A percentile compares a stretch with the other conserved stretches of the same genome.
Evolutionary conservation across 2,797 vertebrate species (phyloP).

Genomic region (Balearica regulorum): DNA sequence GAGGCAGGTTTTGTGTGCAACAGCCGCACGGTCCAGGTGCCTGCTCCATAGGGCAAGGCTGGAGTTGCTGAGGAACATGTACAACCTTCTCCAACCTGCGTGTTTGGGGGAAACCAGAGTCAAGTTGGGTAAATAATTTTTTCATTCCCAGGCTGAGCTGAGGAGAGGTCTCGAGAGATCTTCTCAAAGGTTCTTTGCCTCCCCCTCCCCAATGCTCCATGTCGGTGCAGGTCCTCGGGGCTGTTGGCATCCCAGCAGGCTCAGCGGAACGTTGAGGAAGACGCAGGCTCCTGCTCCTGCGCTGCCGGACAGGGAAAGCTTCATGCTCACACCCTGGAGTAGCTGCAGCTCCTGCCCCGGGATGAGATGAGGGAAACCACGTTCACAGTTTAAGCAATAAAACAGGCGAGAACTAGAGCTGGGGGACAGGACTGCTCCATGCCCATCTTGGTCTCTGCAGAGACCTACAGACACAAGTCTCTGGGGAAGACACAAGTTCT

Average conservation of each 20-base stretch:
- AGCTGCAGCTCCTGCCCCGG: background rate
- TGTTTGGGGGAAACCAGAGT: accelerated
- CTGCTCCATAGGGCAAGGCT: background rate
- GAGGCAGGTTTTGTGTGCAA: background rate
- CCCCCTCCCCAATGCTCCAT: background rate
- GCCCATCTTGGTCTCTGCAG: background rate
- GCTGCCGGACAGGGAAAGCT: background rate
- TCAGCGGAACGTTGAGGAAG: accelerated
- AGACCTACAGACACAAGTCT: accelerated
- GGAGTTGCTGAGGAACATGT: background rate
- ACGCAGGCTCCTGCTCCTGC: accelerated
- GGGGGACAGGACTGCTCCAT: background rate
- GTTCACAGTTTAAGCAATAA: background rate
- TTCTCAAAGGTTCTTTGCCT: background rate
- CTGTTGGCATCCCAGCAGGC: background rate
- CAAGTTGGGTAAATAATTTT: background rate
- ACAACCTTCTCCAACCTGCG: background rate
- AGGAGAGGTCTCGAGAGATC: background rate
- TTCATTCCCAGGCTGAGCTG: background rate
- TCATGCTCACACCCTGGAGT: background rate
- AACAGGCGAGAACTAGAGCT: background rate
- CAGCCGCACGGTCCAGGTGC: accelerated
- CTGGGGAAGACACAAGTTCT: background rate
- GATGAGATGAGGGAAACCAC: background rate
- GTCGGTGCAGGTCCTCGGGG: accelerated